Conservation (phyloP, 2,888 invertebrate genomes). For the Gymnosoma rotundatum region DNA sequence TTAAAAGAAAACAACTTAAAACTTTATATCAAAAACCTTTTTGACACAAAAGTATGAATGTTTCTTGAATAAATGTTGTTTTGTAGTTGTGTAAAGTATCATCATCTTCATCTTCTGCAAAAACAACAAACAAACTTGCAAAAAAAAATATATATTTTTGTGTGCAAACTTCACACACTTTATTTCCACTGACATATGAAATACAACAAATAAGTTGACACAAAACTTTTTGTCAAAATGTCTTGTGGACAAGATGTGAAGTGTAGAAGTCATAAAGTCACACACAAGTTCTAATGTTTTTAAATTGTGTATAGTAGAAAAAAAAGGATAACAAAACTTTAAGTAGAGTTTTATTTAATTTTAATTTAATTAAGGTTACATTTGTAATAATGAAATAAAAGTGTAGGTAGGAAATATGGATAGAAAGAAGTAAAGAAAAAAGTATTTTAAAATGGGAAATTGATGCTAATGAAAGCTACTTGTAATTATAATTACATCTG, state of each 20-base stretch:
- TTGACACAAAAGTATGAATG: slow-evolving; percentile 4
- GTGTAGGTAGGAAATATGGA: no score
- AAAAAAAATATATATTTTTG: background rate
- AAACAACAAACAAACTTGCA: slow-evolving; percentile 21
- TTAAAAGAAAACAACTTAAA: slow-evolving; percentile 1
- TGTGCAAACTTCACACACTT: slow-evolving; percentile 31
- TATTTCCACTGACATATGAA: slow-evolving; percentile 46
- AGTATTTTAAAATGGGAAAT: no score
- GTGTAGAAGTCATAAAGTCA: slow-evolving; percentile 51
- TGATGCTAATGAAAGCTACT: no score
- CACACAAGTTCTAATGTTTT: slow-evolving; percentile 15
- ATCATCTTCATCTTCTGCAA: slow-evolving; percentile 7
- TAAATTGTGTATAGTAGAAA: background rate
- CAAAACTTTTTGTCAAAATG: slow-evolving; percentile 52
- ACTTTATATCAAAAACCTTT: slow-evolving; percentile 20
- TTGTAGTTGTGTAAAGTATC: slow-evolving; percentile 27
- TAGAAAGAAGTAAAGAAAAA: no score
- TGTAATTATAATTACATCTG: no score
- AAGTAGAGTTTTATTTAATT: background rate
- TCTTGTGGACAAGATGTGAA: slow-evolving; percentile 48
- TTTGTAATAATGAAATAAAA: no score
- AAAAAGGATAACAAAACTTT: slow-evolving; percentile 5
- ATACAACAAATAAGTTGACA: slow-evolving; percentile 48
- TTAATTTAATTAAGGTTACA: background rate
- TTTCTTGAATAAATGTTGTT: slow-evolving; percentile 18